Evolutionary conservation across 2,797 vertebrate genomes (phyloP), one percentile per base, ranked within the genome.

Genomic region (Sciurus vulgaris): DNA sequence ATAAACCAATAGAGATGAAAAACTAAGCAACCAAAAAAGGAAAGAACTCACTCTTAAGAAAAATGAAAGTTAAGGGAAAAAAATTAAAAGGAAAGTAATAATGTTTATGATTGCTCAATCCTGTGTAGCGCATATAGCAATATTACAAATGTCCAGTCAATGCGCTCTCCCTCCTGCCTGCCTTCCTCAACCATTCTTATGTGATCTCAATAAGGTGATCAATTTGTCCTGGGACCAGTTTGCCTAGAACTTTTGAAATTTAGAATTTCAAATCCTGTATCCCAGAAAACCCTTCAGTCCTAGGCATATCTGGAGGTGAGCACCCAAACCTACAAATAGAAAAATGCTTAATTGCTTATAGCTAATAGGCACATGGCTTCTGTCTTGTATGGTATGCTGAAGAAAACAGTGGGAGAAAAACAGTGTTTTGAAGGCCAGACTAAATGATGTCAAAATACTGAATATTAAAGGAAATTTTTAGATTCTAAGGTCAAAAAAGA

Each of bases 31-130:
- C 89, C 0, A 1, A 15, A 73, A 70, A 38, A 24, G 7, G 30
- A 83, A 56, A 38, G 17, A 95, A 92, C 49, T 38, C 47, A 63
- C 26, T 81, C 54, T 38, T 44, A 93, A 94, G 28, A n/a, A 77
- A 91, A 88, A 89, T 4, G 26, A 96, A 84, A 93, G 26, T 22
- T 72, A 24, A 15, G 14, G 12, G 38, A 12, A 56, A 59, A 2
- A 54, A 14, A 54, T 20, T 20, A 26, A 41, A 20, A 13, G 17
- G 22, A 20, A 86, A 63, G 9, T 35, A 22, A 33, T 47, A 54
- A 61, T 67, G 13, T 61, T 69, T 63, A 73, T 24, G 22, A 65
- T 17, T 92, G 28, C 8, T 77, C 24, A 92, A 82, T 30, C 24
- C 22, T 24, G 22, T 54, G 35, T 4, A 79, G 11, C 15, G 79